Evolutionary conservation across 2,888 invertebrate genomes (phyloP).

Genomic region (Biston stratarius): DNA sequence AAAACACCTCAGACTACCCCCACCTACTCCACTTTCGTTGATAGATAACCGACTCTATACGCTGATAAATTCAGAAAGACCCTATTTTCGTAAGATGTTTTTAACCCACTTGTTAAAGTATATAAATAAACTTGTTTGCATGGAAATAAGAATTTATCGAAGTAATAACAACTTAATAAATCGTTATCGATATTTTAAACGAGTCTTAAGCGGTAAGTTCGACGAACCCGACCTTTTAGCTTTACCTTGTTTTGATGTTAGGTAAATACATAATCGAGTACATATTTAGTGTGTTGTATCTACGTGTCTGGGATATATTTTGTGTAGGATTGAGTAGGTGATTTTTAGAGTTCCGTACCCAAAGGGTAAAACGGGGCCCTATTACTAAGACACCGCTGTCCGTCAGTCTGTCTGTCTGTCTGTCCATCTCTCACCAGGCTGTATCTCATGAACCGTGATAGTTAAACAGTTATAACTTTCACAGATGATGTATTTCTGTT

Average conservation of each 20-base stretch:
- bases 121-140: constrained; percentile 27
- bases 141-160: constrained; percentile 23
- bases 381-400: too few species aligned
- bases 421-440: too few species aligned
- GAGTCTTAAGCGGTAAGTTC: constrained; percentile 14
- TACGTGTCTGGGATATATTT: background rate
- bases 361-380: too few species aligned
- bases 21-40: constrained; percentile 9
- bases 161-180: constrained; percentile 8
- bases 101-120: constrained; percentile 12
- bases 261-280: background rate
- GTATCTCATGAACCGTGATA: too few species aligned
- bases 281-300: background rate
- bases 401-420: too few species aligned
- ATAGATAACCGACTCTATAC: constrained; percentile 18
- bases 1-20: background rate
- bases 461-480: too few species aligned
- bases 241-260: background rate
- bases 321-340: background rate
- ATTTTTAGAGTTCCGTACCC: too few species aligned
- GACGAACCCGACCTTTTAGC: constrained; percentile 4
- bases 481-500: too few species aligned
- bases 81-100: constrained; percentile 22
- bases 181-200: constrained; percentile 9
- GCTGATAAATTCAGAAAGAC: constrained; percentile 15